Evolutionary conservation across 2,888 invertebrate species (phyloP), one percentile per base, ranked within the genome.

Genomic region (Drosophila colorata): DNA sequence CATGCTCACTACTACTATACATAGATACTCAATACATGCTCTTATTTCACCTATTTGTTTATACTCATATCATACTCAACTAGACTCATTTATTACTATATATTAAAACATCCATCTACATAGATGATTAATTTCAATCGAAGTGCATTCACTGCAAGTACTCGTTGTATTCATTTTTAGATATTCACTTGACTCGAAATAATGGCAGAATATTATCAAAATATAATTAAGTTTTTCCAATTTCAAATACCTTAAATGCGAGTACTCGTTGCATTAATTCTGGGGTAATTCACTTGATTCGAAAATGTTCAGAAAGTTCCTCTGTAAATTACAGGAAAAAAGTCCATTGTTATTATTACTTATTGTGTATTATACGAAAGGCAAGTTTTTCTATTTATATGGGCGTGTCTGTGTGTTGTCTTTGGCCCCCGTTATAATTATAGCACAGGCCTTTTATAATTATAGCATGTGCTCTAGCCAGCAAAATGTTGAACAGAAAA

Each of bases 391-490:
- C 87, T 87, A 82, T 82, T 82, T 87, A 70, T 87, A 87, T 75
- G 75, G 75, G 75, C 80, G 82, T 71, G 78, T 41, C 71, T 74
- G 77, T 77, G 70, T 81, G 69, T 58, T 78, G 79, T 81, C 59
- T 81, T 85, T 67, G 73, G 83, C 67, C 51, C 79, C 70, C 51
- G 75, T 69, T 81, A 83, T 81, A 82, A 85, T 82, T 87, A 87
- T 82, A 87, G 79, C 87, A 52, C 78, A 74, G 87, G 70, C 78
- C 74, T 80, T 82, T 72, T 78, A 73, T 82, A 82, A 82, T 87
- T 86, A 83, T 81, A 86, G 80, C 87, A 69, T 58, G 44, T 44
- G 74, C 58, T 64, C 41, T 48, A 47, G 64, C 63, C 31, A 64
- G 31, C 43, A 11, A 53, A 76, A 55, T 55, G 67, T 66, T 76